Evolutionary conservation across 2,888 invertebrate genomes (phyloP), one percentile per base, ranked within the genome.

Genomic region (Argynnis bischoffii): DNA sequence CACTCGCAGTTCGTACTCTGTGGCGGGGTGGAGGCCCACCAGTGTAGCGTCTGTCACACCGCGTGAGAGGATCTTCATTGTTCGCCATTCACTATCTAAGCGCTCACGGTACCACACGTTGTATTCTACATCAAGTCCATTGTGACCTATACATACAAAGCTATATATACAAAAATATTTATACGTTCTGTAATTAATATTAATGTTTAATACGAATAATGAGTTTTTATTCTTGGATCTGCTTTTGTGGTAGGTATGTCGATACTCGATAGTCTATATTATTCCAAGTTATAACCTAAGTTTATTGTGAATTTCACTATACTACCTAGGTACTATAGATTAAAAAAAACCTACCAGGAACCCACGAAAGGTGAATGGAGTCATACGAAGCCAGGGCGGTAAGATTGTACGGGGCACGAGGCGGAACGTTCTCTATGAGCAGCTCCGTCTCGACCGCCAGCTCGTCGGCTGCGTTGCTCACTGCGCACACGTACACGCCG

Each of bases 1-100:
- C 59, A 99, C 96, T 94, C 98, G 97, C 82, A 99, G 95, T 88
- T 98, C 98, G 87, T 98, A 98, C 81, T 96, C 95, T 26, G 95
- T 94, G 71, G 90, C 96, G 21, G 98, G 95, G 70, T 94, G 93
- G 75, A 99, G 93, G 75, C 96, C 95, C 74, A 94, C 94, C 70
- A 98, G 94, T 11, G 97, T 97, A 57, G 97, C 96, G 81, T 96
- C 96, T 67, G 97, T 95, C 59, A 95, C 93, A 76, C 95, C 95
- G 65, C 95, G 94, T 13, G 96, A 95, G 64, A 95, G 91, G 48
- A 98, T 95, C 78, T 94, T 94, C 90, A 97, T 94, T 11, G 97
- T 97, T 77, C 96, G 95, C 98, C 98, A 98, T 88, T 97, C 97
- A 35, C 94, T 94, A 47, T 94, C 95, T 65, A 95, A 95, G 35